These are phyloP conservation scores for Drosophila serrata DNA, from an alignment of 1,140 invertebrate species.

Conservation along the genomic window DNA sequence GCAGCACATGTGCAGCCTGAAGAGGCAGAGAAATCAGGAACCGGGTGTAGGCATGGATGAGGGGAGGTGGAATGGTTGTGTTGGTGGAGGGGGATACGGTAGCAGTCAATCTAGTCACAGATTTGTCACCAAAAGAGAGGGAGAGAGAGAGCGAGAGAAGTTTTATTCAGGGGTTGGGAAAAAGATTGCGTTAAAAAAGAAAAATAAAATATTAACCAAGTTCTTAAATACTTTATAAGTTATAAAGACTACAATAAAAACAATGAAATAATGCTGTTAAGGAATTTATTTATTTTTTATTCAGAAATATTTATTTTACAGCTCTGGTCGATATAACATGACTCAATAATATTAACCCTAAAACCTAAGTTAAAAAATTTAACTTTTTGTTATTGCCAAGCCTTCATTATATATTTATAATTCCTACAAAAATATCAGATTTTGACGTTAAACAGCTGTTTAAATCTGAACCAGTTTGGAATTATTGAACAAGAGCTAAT, in stretches of 20 bases:
- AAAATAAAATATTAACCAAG: not conserved
- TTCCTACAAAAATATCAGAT: too few relatives aligned
- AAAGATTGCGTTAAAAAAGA: conserved; percentile 7
- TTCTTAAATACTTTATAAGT: not conserved
- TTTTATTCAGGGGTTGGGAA: conserved; percentile 40
- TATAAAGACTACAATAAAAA: not conserved
- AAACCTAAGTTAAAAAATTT: too few relatives aligned
- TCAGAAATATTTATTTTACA: too few relatives aligned
- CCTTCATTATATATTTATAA: too few relatives aligned
- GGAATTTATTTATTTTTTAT: too few relatives aligned
- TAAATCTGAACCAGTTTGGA: not conserved
- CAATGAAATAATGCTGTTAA: not conserved
- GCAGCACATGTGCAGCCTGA: conserved; percentile 64
- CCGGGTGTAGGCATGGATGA: not conserved
- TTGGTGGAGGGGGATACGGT: conserved; percentile 17
- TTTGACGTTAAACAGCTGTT: not conserved
- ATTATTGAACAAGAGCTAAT: too few relatives aligned
- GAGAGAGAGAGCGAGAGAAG: conserved; percentile 2
- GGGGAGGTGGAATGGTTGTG: not conserved
- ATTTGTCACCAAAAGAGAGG: conserved; percentile 51
- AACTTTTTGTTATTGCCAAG: too few relatives aligned
- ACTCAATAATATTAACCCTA: too few relatives aligned
- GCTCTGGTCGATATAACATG: too few relatives aligned
- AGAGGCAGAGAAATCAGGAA: conserved; percentile 22
- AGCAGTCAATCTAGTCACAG: conserved; percentile 47